Base-by-base conservation (phyloP, 1,140 invertebrate genomes). In the Philotrypesis tridentata region DNA sequence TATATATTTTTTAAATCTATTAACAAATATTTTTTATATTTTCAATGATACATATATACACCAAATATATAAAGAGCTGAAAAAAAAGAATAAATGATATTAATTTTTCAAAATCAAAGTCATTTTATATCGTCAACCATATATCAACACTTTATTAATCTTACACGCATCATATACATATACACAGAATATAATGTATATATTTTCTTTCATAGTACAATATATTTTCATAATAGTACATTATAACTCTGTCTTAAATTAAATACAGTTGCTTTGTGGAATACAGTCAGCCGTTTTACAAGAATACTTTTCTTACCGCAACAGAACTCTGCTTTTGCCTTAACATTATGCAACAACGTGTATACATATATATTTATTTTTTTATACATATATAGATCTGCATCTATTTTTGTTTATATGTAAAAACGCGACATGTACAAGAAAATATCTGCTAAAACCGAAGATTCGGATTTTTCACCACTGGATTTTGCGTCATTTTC, bases 71-170 rank as follows among this genome's bases (percentile, higher is more conserved):
- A 29, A 17, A 9, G 25, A 23, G 5, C 31, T 73, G 7, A 48
- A 80, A 73, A 33, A n/a, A 65, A 73, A 65, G 17, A 37, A 37
- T 3, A 14, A n/a, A 40, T 73, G 1, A 29, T 80, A 63, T 65
- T 65, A 65, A 27, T 65, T 67, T 67, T 65, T 27, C 40, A 71
- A 43, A 65, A 63, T 23, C 63, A 63, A 76, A 70, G 77, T 74
- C 37, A 67, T 55, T 71, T 27, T 68, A 33, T 85, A 84, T 86
- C 79, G 72, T 87, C 85, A 87, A 88, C 84, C 86, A 86, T 87
- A 83, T 89, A 88, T 85, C 85, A 89, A 89, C 87, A 89, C 84
- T 89, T 89, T 89, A 89, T 89, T 89, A 85, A 89, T 88, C 87
- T 84, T 81, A 88, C 85, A 88, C 83, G 85, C 83, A 86, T 88